Evolutionary conservation across 2,888 invertebrate species (phyloP).

Genomic region (Osedax fenrisi): DNA sequence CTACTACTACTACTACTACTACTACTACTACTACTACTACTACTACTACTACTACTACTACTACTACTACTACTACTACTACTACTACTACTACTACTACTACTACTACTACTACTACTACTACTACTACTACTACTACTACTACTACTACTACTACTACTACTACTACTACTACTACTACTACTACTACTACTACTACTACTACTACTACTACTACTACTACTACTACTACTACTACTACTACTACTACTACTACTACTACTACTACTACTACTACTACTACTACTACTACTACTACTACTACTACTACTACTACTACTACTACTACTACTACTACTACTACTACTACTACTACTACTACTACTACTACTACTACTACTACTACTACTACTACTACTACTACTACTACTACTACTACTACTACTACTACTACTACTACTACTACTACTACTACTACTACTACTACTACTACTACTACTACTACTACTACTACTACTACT

Average conservation of each 20-base stretch:
- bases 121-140: background rate
- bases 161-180: background rate
- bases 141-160: constrained; percentile 2
- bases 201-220: background rate
- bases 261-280: constrained; percentile 2
- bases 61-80: background rate
- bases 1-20: background rate
- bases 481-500: background rate
- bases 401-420: background rate
- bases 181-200: background rate
- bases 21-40: background rate
- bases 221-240: background rate
- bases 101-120: background rate
- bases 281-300: background rate
- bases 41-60: background rate
- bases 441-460: background rate
- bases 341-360: background rate
- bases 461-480: background rate
- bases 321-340: background rate
- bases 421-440: background rate
- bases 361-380: background rate
- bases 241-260: background rate
- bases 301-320: background rate
- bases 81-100: background rate
- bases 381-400: background rate